phyloP scores from a whole-genome alignment of 2,888 invertebrate genomes.

The Esperia sulphurella region DNA sequence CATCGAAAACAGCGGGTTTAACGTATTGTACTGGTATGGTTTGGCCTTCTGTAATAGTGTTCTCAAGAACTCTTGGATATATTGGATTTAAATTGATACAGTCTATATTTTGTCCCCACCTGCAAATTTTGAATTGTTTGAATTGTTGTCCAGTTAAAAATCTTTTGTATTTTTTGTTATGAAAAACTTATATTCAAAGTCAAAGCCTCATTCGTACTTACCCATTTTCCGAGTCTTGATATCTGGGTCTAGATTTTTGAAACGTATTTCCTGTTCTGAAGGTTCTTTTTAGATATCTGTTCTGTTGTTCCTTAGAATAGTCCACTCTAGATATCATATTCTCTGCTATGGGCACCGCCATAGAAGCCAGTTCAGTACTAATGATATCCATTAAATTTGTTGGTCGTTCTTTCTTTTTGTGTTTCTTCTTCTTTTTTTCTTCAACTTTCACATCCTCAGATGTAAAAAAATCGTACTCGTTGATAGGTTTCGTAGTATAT shows the following conservation, averaged over 20 bases:
- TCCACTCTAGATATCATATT: conserved; percentile 40
- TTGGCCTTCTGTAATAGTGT: conserved; percentile 22
- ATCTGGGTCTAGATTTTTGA: conserved; percentile 18
- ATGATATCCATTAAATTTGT: conserved; percentile 56
- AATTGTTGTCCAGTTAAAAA: too few relatives aligned
- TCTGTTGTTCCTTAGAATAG: conserved; percentile 22
- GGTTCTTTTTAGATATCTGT: conserved; percentile 31
- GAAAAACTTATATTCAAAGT: too few relatives aligned
- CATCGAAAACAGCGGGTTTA: conserved; percentile 38
- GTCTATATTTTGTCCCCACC: conserved; percentile 26
- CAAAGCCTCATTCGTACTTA: too few relatives aligned
- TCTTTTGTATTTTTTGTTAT: too few relatives aligned
- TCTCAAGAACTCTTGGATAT: conserved; percentile 53
- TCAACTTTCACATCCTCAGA: conserved; percentile 34
- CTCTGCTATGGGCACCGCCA: conserved; percentile 33
- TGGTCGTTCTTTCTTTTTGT: conserved; percentile 35
- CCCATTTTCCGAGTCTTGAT: conserved; percentile 45
- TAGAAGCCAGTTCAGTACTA: conserved; percentile 44
- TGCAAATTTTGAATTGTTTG: conserved; percentile 18
- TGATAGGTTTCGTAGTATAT: conserved; percentile 26
- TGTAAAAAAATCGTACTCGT: conserved; percentile 57
- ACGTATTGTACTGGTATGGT: conserved; percentile 44
- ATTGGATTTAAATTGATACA: conserved; percentile 37
- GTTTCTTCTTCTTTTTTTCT: conserved; percentile 45
- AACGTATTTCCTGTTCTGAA: conserved; percentile 22